These are phyloP conservation scores for Harmothoe impar DNA, from an alignment of 2,888 invertebrate genomes.

Conservation along the genomic window DNA sequence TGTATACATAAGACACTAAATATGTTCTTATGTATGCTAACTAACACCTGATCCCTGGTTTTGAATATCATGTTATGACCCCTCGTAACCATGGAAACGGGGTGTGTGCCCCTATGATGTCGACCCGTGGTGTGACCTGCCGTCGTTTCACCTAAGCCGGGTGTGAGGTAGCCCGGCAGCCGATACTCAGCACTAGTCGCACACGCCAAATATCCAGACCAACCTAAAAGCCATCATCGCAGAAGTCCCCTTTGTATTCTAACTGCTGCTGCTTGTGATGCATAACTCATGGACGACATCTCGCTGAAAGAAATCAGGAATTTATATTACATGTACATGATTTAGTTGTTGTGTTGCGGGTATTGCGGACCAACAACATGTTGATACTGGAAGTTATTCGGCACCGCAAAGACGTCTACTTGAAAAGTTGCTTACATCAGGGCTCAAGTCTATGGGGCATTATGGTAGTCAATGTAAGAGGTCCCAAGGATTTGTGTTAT, in stretches of 20 bases:
- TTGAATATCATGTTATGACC: not conserved
- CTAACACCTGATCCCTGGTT: slow-evolving; percentile 17
- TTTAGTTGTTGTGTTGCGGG: too few species aligned
- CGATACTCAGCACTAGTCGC: not conserved
- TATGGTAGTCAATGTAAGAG: too few species aligned
- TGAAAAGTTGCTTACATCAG: too few species aligned
- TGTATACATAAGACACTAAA: not conserved
- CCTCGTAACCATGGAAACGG: not conserved
- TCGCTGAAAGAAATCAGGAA: not conserved
- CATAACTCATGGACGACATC: slow-evolving; percentile 20
- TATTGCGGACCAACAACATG: too few species aligned
- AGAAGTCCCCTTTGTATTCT: not conserved
- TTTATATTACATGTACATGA: too few species aligned
- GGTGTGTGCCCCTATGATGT: not conserved
- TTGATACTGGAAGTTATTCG: too few species aligned
- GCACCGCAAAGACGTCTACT: too few species aligned
- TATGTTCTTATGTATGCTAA: not conserved
- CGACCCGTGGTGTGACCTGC: too few species aligned
- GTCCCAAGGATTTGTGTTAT: too few species aligned
- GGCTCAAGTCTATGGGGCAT: too few species aligned
- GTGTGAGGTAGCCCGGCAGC: too few species aligned
- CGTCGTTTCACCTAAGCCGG: too few species aligned
- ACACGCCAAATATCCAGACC: not conserved
- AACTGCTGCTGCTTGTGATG: slow-evolving; percentile 9
- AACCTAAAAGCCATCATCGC: not conserved